These are phyloP conservation scores for Molothrus ater DNA, from an alignment of 2,797 vertebrate genomes.

Conservation along the genomic window DNA sequence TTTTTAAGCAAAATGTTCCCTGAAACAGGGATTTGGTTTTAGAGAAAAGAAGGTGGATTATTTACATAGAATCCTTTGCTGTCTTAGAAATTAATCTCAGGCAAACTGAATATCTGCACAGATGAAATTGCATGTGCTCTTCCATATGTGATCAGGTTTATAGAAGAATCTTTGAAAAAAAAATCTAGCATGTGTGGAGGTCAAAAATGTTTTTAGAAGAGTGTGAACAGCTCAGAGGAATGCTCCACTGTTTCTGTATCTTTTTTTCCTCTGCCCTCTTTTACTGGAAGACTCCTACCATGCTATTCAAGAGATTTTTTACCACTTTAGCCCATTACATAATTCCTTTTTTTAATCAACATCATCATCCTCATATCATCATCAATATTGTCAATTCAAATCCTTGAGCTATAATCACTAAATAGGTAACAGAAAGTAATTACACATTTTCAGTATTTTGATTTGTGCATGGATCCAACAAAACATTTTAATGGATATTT, in stretches of 20 bases:
- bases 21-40: not conserved
- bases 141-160: not conserved
- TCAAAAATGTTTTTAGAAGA: not conserved
- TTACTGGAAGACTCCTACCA: not conserved
- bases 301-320: not conserved
- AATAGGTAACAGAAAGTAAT: not conserved
- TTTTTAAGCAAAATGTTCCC: not conserved
- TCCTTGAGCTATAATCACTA: not conserved
- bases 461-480: not conserved
- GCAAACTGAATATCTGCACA: not conserved
- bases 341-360: not conserved
- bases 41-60: not conserved
- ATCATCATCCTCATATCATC: not conserved
- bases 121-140: not conserved
- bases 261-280: not conserved
- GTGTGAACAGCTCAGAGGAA: not conserved
- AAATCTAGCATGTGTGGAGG: not conserved
- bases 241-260: not conserved
- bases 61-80: not conserved
- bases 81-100: not conserved
- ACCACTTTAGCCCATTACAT: not conserved
- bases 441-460: not conserved
- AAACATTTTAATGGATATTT: not conserved
- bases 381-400: not conserved
- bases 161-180: not conserved